Base-by-base conservation (phyloP, 2,797 vertebrate genomes). In the Okamejei kenojei region DNA sequence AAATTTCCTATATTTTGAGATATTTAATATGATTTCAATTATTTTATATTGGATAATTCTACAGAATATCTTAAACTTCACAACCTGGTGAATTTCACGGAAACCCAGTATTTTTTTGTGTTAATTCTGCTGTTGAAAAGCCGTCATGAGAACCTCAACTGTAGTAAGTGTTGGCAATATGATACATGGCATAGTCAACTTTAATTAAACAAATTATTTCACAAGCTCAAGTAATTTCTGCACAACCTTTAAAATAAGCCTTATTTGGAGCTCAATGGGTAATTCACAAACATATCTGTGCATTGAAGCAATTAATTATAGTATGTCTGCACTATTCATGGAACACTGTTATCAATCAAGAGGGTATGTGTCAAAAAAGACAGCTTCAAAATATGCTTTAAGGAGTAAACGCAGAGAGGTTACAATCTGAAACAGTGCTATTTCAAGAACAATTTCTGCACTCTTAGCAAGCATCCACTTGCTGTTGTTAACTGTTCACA, bases 231-330 rank as follows among this genome's bases (percentile, higher is more conserved):
- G 73, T 71, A 91, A 45, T 76, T 54, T 26, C 90, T 54, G 90
- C 21, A 54, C 35, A 90, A 90, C 23, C 38, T 38, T 92, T 76
- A 73, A 74, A 54, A 74, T 11, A 17, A 26, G 11, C 21, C 26
- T 35, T 29, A 45, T 74, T 54, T 74, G 11, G 35, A 38, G 45
- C 45, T 29, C n/a, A 74, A 29, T 73, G 23, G 38, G 35, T 76
- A 92, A 76, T 92, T 92, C 74, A 23, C 23, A 92, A 92, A 58
- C 90, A 92, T 76, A 71, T 92, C 5, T 76, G 35, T 54, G 23
- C 90, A 45, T n/a, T 54, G 65, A 92, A 71, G 73, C 90, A 92
- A 32, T 38, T 92, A 92, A 92, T 92, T 92, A 54, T 54, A 76
- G 68, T 74, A 92, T 92, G 38, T 73, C 26, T 54, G 90, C 45